A percentile compares a stretch with the other conserved stretches of the same genome.
Conservation (phyloP, 53 echinoderm and acorn worm species). For the Paracentrotus lividus region DNA sequence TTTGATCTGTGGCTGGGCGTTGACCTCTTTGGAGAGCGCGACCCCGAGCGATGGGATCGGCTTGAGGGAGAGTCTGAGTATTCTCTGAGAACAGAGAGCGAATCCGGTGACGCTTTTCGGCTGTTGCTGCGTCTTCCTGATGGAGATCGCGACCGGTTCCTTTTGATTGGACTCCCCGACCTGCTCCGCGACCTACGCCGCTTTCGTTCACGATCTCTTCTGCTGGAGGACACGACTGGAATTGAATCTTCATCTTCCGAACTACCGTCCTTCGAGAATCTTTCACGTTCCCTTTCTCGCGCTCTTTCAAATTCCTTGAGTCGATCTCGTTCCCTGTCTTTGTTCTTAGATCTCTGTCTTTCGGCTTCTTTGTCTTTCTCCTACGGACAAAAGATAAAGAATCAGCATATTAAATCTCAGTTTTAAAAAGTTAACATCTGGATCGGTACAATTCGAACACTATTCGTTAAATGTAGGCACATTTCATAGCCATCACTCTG, state of each 20-base stretch:
- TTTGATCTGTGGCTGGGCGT: conserved; percentile 73
- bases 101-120: conserved; percentile 80
- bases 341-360: conserved; percentile 80
- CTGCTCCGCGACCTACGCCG: conserved; percentile 84
- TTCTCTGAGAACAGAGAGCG: conserved; percentile 85
- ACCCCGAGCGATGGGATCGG: conserved; percentile 81
- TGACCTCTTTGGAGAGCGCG: conserved; percentile 77
- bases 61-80: conserved; percentile 89
- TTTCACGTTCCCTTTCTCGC: conserved; percentile 87
- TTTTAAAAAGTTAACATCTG: no score
- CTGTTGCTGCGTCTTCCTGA: conserved; percentile 83
- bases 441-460: background rate
- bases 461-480: conserved; percentile 12
- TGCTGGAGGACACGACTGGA: conserved; percentile 33
- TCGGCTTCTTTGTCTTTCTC: conserved; percentile 90
- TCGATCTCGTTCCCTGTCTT: conserved; percentile 85
- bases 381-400: conserved; percentile 52
- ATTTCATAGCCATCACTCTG: conserved; percentile 21
- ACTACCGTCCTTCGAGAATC: conserved; percentile 79
- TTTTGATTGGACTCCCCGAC: conserved; percentile 81
- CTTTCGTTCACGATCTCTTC: conserved; percentile 56
- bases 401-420: no score
- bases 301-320: conserved; percentile 91
- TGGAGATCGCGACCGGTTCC: conserved; percentile 72
- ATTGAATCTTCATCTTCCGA: conserved; percentile 74